Conservation (phyloP, 2,113 vertebrate species). For the Notothenia coriiceps region DNA sequence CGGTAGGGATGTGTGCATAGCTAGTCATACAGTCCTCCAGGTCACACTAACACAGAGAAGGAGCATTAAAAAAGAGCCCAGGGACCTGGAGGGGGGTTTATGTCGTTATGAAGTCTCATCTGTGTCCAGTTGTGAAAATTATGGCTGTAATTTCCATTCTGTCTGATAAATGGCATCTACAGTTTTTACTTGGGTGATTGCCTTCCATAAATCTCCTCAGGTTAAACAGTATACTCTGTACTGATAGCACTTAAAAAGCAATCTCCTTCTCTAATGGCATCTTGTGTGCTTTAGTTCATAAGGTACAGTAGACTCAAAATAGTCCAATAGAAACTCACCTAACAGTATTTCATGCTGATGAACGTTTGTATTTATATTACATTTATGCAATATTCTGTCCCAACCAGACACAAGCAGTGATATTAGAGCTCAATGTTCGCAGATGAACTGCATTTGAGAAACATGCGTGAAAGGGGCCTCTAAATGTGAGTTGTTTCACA, state of each 20-base stretch:
- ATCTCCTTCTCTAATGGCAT: constrained; percentile 78
- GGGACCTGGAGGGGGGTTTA: constrained; percentile 72
- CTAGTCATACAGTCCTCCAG: constrained; percentile 74
- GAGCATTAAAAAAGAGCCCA: constrained; percentile 76
- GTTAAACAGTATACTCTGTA: constrained; percentile 78
- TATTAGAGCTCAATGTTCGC: neutral
- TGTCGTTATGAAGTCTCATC: constrained; percentile 83
- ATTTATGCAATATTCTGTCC: neutral
- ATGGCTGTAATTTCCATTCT: constrained; percentile 88
- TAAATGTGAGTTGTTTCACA: constrained; percentile 3
- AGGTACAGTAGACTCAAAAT: constrained; percentile 64
- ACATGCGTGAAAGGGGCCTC: neutral
- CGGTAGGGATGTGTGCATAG: constrained; percentile 65
- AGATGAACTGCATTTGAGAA: constrained; percentile 21
- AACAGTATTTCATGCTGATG: constrained; percentile 38
- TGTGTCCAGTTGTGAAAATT: constrained; percentile 84
- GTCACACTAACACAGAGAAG: constrained; percentile 68
- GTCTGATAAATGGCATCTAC: constrained; percentile 84
- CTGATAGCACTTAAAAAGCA: constrained; percentile 82
- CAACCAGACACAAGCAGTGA: neutral
- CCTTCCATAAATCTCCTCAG: constrained; percentile 85
- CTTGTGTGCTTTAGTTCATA: constrained; percentile 63
- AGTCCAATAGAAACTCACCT: constrained; percentile 43
- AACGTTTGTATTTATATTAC: constrained; percentile 21
- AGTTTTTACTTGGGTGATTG: constrained; percentile 84